Percentiles rank a stretch among this genome's conserved stretches.
phyloP scores from a whole-genome alignment of 2,797 vertebrate species.

The Tapera naevia region DNA sequence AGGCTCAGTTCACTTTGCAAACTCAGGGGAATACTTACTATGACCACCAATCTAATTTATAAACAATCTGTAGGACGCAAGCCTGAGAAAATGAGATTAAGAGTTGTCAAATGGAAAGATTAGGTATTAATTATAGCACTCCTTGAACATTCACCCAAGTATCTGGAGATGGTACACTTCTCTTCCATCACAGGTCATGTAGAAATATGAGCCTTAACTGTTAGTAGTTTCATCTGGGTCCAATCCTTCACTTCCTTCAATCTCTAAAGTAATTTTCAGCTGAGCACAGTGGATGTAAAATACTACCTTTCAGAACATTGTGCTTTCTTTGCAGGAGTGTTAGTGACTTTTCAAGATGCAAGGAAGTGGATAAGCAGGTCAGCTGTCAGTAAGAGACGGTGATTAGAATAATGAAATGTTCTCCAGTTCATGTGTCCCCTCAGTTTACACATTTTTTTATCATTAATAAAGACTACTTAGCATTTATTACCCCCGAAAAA shows the following conservation, averaged over 20 bases:
- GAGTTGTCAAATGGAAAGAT: neutral
- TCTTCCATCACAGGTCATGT: constrained; percentile 7
- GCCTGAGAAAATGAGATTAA: constrained; percentile 26
- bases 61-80: constrained; percentile 31
- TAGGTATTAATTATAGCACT: constrained; percentile 28
- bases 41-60: constrained; percentile 44
- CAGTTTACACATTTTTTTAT: neutral
- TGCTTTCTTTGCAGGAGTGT: constrained; percentile 27
- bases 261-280: constrained; percentile 9
- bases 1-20: constrained; percentile 20
- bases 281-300: constrained; percentile 7
- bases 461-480: constrained; percentile 1
- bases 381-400: constrained; percentile 15
- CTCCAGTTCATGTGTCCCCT: neutral
- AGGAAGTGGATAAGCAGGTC: neutral
- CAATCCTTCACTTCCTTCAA: constrained; percentile 30
- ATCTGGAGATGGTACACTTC: neutral
- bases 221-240: constrained; percentile 21
- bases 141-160: neutral
- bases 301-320: neutral
- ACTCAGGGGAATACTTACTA: constrained; percentile 42
- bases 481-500: neutral
- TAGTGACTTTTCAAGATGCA: constrained; percentile 9
- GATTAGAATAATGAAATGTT: constrained; percentile 8
- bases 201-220: constrained; percentile 31